A percentile compares a stretch with the other conserved stretches of the same genome.
These are phyloP conservation scores for Nymphalis urticae DNA, from an alignment of 2,888 invertebrate species.

Conservation along the genomic window DNA sequence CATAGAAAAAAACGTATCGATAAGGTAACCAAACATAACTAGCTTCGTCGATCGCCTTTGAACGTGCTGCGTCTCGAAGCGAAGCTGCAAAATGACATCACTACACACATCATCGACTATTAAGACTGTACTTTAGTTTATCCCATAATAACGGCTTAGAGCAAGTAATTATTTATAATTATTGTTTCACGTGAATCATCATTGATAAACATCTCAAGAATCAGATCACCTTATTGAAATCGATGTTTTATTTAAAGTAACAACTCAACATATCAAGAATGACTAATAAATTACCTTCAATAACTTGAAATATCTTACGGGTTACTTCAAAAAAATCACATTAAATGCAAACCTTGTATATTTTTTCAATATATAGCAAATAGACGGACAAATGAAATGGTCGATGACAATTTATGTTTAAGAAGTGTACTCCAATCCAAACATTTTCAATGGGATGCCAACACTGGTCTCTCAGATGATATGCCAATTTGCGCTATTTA, in stretches of 20 bases:
- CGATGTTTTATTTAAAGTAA: background rate
- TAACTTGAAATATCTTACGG: background rate
- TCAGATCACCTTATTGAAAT: constrained; percentile 21
- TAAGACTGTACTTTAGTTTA: constrained; percentile 31
- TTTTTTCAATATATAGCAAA: no score
- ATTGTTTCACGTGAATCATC: constrained; percentile 22
- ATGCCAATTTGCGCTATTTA: no score
- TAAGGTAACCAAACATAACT: constrained; percentile 15
- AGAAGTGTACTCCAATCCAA: no score
- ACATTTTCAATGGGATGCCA: no score
- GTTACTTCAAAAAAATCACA: no score
- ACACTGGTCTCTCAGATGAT: no score
- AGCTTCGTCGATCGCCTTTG: constrained; percentile 9
- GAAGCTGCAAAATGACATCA: constrained; percentile 37
- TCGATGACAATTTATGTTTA: no score
- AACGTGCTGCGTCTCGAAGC: constrained; percentile 33
- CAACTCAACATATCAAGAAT: no score
- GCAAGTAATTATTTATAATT: constrained; percentile 25
- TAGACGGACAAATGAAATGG: no score
- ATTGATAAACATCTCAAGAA: constrained; percentile 23
- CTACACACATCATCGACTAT: constrained; percentile 28
- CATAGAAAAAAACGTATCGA: constrained; percentile 4
- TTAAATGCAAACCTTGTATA: no score
- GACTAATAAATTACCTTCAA: background rate
- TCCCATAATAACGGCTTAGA: constrained; percentile 28